Conservation (phyloP, 2,888 invertebrate species). For the Brachylomia viminalis region DNA sequence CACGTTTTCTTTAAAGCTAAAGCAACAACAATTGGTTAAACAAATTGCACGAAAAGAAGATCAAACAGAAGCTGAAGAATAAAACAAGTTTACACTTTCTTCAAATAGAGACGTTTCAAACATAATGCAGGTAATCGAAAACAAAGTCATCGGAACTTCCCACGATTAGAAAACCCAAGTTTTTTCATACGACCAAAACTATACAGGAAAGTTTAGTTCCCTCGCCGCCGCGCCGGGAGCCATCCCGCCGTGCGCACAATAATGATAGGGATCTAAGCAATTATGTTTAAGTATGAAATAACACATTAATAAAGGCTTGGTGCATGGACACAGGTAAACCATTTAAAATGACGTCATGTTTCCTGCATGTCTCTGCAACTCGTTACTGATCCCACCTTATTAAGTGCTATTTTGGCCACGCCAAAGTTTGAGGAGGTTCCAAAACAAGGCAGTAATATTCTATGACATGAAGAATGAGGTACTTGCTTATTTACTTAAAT, state of each 20-base stretch:
- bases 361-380: conserved; percentile 53
- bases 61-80: conserved; percentile 50
- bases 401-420: conserved; percentile 26
- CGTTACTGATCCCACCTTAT: conserved; percentile 30
- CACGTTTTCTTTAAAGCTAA: conserved; percentile 47
- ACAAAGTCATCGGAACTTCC: conserved; percentile 76
- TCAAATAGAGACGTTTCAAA: conserved; percentile 79
- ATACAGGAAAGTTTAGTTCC: conserved; percentile 73
- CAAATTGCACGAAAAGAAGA: conserved; percentile 57
- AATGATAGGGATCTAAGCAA: conserved; percentile 88
- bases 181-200: conserved; percentile 75
- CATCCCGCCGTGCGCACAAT: conserved; percentile 80
- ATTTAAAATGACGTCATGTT: conserved; percentile 77
- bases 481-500: conserved; percentile 1
- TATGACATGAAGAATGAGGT: neutral
- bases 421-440: conserved; percentile 8
- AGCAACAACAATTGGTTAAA: conserved; percentile 46
- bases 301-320: conserved; percentile 78
- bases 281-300: conserved; percentile 81
- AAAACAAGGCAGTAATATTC: conserved; percentile 4
- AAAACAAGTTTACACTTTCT: conserved; percentile 57
- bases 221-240: conserved; percentile 85
- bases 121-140: conserved; percentile 76
- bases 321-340: conserved; percentile 74
- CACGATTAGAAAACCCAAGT: conserved; percentile 76